Conservation (phyloP, 2,797 vertebrate genomes). For the Fringilla coelebs region DNA sequence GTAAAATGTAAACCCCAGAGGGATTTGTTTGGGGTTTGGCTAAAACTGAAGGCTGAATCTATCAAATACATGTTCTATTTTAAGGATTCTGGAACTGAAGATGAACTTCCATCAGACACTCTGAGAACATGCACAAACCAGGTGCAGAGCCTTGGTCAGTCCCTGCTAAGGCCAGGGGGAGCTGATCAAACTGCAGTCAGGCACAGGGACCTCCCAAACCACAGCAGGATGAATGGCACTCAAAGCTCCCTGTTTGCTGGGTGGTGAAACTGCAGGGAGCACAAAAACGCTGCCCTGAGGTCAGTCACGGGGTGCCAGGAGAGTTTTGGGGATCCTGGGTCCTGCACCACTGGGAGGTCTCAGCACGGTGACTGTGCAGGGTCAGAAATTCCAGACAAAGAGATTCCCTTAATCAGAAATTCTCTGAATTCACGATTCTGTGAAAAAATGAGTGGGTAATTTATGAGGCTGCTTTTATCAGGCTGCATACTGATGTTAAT, state of each 20-base stretch:
- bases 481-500: background rate
- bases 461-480: background rate
- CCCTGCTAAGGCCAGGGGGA: background rate
- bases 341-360: background rate
- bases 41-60: background rate
- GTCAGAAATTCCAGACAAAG: background rate
- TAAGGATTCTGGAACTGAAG: background rate
- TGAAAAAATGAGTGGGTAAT: background rate
- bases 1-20: background rate
- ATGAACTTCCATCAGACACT: background rate
- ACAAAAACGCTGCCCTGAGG: background rate
- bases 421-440: background rate
- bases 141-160: background rate
- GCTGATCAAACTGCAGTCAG: background rate
- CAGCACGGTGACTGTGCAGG: background rate
- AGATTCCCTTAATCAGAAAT: background rate
- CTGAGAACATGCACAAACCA: background rate
- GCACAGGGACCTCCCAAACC: background rate
- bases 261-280: background rate
- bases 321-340: background rate
- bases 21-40: background rate
- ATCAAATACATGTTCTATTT: background rate
- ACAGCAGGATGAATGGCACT: background rate
- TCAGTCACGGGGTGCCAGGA: background rate
- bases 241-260: background rate